A percentile compares a stretch with the other conserved stretches of the same genome.
Conservation (phyloP, 2,888 invertebrate species). For the Scaptomyza reducta region DNA sequence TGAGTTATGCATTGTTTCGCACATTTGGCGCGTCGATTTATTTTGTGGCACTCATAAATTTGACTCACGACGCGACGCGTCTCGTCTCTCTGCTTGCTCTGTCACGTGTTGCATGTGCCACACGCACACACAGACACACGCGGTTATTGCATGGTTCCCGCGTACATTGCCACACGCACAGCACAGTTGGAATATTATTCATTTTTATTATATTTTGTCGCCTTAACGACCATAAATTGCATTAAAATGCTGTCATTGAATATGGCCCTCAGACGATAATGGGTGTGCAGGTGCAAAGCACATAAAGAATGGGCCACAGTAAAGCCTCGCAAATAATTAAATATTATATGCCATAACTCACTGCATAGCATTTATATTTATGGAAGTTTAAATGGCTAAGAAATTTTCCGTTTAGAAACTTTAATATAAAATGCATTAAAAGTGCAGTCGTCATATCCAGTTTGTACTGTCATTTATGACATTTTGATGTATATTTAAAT, state of each 20-base stretch:
- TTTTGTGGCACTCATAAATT: conserved; percentile 72
- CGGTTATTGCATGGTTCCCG: conserved; percentile 41
- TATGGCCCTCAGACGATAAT: conserved; percentile 50
- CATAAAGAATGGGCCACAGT: conserved; percentile 35
- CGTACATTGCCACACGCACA: background rate
- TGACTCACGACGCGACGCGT: conserved; percentile 27
- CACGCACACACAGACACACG: conserved; percentile 16
- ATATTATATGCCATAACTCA: conserved; percentile 4
- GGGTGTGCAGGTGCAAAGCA: conserved; percentile 43
- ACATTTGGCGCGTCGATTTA: conserved; percentile 75
- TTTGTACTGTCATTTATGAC: conserved; percentile 19
- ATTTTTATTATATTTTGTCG: conserved; percentile 80
- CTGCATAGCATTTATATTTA: background rate
- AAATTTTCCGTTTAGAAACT: background rate
- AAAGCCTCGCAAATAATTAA: conserved; percentile 12
- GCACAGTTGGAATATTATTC: conserved; percentile 73
- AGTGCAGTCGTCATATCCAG: conserved; percentile 1
- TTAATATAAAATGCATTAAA: background rate
- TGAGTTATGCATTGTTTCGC: conserved; percentile 76
- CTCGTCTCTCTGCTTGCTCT: conserved; percentile 18
- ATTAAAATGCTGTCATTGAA: conserved; percentile 77
- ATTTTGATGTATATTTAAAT: conserved; percentile 29
- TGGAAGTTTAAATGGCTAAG: background rate
- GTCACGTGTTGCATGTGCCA: conserved; percentile 72
- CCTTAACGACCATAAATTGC: conserved; percentile 80